Conservation (phyloP, 1,140 invertebrate genomes). For the Drosophila sechellia region DNA sequence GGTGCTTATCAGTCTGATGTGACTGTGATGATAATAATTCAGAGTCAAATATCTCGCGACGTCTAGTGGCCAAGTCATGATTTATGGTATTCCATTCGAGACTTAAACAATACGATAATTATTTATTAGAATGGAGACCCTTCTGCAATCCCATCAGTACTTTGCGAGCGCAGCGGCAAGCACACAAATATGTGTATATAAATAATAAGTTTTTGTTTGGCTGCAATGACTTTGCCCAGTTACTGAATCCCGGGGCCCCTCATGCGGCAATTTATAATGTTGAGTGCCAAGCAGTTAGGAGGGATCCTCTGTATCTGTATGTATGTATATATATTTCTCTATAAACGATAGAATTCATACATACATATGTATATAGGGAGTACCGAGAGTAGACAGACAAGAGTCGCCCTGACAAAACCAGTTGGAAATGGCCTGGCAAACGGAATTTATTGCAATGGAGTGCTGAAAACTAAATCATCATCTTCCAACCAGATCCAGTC, state of each 20-base stretch:
- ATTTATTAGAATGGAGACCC: slow-evolving; percentile 50
- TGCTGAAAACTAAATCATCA: slow-evolving; percentile 70
- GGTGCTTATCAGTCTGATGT: slow-evolving; percentile 58
- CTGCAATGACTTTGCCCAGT: slow-evolving; percentile 50
- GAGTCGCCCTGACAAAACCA: slow-evolving; percentile 60
- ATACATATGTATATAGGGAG: slow-evolving; percentile 4
- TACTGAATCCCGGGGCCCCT: slow-evolving; percentile 4
- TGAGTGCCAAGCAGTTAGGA: slow-evolving; percentile 58
- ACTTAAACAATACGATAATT: slow-evolving; percentile 70
- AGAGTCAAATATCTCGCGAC: slow-evolving; percentile 62
- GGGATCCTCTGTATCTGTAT: slow-evolving; percentile 19
- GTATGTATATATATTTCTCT: not conserved
- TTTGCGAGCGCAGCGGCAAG: slow-evolving; percentile 25
- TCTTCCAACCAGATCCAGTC: slow-evolving; percentile 32
- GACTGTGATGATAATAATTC: slow-evolving; percentile 61
- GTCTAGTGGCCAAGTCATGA: slow-evolving; percentile 49
- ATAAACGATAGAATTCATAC: slow-evolving; percentile 13
- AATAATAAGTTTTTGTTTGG: slow-evolving; percentile 65
- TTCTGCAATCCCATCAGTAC: slow-evolving; percentile 18
- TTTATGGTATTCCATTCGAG: slow-evolving; percentile 66
- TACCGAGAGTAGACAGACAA: slow-evolving; percentile 39
- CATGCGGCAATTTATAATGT: slow-evolving; percentile 59
- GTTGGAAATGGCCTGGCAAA: slow-evolving; percentile 66
- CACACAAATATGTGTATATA: slow-evolving; percentile 50
- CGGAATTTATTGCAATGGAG: slow-evolving; percentile 69